These are phyloP conservation scores for Noctua janthina DNA, from an alignment of 2,888 invertebrate genomes.

Conservation along the genomic window DNA sequence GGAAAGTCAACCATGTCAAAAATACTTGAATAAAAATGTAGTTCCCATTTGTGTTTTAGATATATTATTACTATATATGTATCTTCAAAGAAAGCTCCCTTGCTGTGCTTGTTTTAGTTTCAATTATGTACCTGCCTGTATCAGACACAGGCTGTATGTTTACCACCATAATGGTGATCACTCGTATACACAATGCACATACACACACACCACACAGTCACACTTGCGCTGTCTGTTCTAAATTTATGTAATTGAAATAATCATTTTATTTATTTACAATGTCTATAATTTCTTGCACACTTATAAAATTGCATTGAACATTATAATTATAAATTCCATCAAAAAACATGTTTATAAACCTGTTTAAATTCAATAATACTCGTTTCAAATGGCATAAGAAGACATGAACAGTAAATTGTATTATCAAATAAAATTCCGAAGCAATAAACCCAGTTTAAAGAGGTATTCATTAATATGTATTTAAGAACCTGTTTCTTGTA, in stretches of 20 bases:
- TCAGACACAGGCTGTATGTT: neutral
- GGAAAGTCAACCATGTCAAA: neutral
- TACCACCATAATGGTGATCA: neutral
- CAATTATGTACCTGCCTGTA: neutral
- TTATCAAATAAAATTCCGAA: neutral
- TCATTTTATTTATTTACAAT: no score
- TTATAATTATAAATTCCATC: neutral
- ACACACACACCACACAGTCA: no score
- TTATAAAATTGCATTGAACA: neutral
- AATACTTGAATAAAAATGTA: neutral
- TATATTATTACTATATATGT: neutral
- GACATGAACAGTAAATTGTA: neutral
- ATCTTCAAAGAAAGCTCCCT: neutral
- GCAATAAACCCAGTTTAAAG: neutral
- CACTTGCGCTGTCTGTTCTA: no score
- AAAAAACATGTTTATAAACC: neutral
- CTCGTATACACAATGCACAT: no score
- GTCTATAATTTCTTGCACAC: neutral
- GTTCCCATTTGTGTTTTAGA: neutral
- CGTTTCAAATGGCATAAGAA: neutral
- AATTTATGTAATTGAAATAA: no score
- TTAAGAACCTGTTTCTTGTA: constrained; percentile 6
- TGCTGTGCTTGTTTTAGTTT: neutral
- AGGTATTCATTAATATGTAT: constrained; percentile 1
- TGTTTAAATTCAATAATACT: neutral